A percentile compares a stretch with the other conserved stretches of the same genome.
Evolutionary conservation across 2,113 vertebrate genomes (phyloP).

Genomic region (Oplegnathus fasciatus): DNA sequence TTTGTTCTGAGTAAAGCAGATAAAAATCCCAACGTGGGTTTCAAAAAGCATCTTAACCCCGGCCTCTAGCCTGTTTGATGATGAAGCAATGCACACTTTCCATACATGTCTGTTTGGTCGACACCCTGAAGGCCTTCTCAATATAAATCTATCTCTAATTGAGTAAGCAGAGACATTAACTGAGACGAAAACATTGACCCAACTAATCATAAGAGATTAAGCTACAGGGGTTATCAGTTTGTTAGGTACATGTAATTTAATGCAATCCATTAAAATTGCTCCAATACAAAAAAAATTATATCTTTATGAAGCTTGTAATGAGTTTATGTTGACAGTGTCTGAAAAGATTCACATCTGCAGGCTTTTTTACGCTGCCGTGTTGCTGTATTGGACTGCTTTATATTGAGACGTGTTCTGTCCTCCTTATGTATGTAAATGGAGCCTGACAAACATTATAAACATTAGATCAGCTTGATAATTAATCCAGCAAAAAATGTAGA

Average conservation of each 20-base stretch:
- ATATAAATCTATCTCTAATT: not conserved
- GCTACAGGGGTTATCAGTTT: not conserved
- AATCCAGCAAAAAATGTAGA: conserved; percentile 14
- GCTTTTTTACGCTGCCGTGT: not conserved
- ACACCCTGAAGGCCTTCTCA: not conserved
- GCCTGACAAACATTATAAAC: not conserved
- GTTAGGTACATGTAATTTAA: not conserved
- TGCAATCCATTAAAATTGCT: not conserved
- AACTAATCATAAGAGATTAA: conserved; percentile 31
- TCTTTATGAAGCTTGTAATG: not conserved
- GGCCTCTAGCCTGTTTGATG: not conserved
- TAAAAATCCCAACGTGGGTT: not conserved
- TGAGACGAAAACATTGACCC: not conserved
- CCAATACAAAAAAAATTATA: not conserved
- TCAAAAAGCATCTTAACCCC: not conserved
- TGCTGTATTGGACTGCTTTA: not conserved
- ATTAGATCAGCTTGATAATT: not conserved
- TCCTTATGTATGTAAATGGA: not conserved
- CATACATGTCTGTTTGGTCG: not conserved
- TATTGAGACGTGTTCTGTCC: not conserved
- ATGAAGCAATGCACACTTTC: not conserved
- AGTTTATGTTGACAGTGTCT: not conserved
- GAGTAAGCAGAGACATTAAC: not conserved
- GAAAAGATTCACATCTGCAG: not conserved
- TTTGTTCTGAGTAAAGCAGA: conserved; percentile 11